A percentile compares a stretch with the other conserved stretches of the same genome.
Conservation (phyloP, 2,888 invertebrate species). For the Anaspis maculata region DNA sequence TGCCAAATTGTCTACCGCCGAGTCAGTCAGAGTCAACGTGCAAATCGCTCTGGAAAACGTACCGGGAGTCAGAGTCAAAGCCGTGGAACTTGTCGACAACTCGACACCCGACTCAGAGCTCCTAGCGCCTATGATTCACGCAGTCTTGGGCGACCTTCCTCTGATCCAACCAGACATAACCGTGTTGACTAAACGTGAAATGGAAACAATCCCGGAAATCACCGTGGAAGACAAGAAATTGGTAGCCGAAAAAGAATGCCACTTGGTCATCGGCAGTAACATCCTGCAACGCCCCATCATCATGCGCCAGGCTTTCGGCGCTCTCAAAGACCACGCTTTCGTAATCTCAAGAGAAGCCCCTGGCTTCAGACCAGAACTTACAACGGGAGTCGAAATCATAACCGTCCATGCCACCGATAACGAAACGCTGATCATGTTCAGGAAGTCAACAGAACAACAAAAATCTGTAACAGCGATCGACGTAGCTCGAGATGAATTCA, state of each 20-base stretch:
- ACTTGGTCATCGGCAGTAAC: constrained; percentile 39
- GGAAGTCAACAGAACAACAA: constrained; percentile 36
- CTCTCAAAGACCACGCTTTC: constrained; percentile 49
- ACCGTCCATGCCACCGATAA: constrained; percentile 44
- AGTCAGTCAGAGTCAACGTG: constrained; percentile 50
- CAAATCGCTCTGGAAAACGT: constrained; percentile 68
- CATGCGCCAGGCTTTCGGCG: constrained; percentile 12
- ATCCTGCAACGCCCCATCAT: constrained; percentile 38
- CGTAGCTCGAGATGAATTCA: constrained; percentile 27
- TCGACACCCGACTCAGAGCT: constrained; percentile 37
- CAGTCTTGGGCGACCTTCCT: constrained; percentile 57
- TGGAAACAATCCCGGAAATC: constrained; percentile 44
- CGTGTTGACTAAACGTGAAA: constrained; percentile 46
- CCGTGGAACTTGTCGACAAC: constrained; percentile 21
- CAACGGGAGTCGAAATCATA: constrained; percentile 45
- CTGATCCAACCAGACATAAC: constrained; percentile 58
- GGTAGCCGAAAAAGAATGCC: constrained; percentile 22
- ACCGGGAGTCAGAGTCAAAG: constrained; percentile 49
- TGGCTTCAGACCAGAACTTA: constrained; percentile 42
- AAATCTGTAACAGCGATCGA: constrained; percentile 19
- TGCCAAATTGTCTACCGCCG: constrained; percentile 17
- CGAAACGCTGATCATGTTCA: constrained; percentile 49
- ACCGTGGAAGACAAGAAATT: constrained; percentile 43
- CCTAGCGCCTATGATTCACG: constrained; percentile 47
- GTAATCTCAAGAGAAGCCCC: constrained; percentile 52